These are phyloP conservation scores for Anolis carolinensis DNA, from an alignment of 2,113 vertebrate genomes.

Conservation along the genomic window DNA sequence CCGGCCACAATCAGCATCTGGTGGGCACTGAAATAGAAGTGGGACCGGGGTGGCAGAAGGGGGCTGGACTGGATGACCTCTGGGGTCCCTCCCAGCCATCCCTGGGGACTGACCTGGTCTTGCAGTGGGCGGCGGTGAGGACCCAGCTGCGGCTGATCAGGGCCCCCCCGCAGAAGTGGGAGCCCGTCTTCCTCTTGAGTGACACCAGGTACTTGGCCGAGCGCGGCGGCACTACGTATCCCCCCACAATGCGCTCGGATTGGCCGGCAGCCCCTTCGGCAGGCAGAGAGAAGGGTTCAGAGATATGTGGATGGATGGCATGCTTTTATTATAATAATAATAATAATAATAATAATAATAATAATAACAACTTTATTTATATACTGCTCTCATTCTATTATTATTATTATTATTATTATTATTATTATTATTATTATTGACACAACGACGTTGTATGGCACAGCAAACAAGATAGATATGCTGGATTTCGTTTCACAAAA, in stretches of 20 bases:
- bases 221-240: conserved; percentile 73
- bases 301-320: no score
- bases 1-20: conserved; percentile 79
- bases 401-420: no score
- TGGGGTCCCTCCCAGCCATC: no score
- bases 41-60: no score
- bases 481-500: no score
- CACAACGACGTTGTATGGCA: no score
- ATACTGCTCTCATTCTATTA: no score
- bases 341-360: no score
- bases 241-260: conserved; percentile 77
- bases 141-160: conserved; percentile 83
- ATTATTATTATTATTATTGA: no score
- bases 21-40: conserved; percentile 52
- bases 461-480: no score
- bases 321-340: no score
- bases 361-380: no score
- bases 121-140: conserved; percentile 84
- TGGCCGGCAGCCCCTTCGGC: background rate
- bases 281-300: background rate
- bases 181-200: conserved; percentile 73
- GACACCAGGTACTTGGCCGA: conserved; percentile 83
- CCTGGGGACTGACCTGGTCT: conserved; percentile 74
- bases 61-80: rapidly evolving
- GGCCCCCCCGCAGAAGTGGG: conserved; percentile 81